Percentiles rank a stretch among this genome's conserved stretches.
phyloP scores from a whole-genome alignment of 2,797 vertebrate species.

The Zenarchopterus dispar region DNA sequence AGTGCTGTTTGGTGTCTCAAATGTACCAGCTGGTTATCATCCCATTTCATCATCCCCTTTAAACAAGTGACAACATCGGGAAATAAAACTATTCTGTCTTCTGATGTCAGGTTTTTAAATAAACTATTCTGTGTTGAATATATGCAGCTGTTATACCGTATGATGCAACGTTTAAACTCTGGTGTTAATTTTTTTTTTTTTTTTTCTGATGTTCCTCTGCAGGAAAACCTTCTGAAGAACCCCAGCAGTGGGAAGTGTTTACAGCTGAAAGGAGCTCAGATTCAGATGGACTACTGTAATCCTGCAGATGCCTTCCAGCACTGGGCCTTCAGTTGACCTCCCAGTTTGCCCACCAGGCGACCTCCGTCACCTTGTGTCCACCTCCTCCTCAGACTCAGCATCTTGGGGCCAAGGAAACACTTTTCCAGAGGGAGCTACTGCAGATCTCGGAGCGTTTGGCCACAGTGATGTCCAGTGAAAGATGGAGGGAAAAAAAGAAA shows the following conservation, averaged over 20 bases:
- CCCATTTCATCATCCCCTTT: too few species aligned
- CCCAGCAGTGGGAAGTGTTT: slow-evolving; percentile 85
- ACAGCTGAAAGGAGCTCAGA: slow-evolving; percentile 69
- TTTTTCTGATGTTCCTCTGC: slow-evolving; percentile 9
- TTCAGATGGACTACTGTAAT: slow-evolving; percentile 84
- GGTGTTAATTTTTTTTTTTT: background rate
- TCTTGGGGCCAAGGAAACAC: slow-evolving; percentile 15
- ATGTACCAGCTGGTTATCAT: background rate
- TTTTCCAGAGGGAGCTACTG: slow-evolving; percentile 19
- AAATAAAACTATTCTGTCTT: too few species aligned
- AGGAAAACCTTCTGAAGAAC: slow-evolving; percentile 90
- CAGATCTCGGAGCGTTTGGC: slow-evolving; percentile 22
- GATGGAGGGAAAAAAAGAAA: slow-evolving; percentile 28
- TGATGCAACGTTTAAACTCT: slow-evolving; percentile 1
- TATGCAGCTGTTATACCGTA: background rate
- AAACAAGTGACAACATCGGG: too few species aligned
- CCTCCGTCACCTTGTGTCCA: slow-evolving; percentile 27
- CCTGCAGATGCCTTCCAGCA: slow-evolving; percentile 81
- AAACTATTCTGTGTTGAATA: background rate
- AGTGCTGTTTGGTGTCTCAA: background rate
- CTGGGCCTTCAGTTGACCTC: slow-evolving; percentile 88
- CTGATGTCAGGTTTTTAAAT: too few species aligned
- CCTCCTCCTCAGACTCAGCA: slow-evolving; percentile 27
- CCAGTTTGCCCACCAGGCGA: slow-evolving; percentile 21
- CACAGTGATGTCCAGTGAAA: slow-evolving; percentile 26